Conservation (phyloP, 2,888 invertebrate species). For the Fragum sueziense region DNA sequence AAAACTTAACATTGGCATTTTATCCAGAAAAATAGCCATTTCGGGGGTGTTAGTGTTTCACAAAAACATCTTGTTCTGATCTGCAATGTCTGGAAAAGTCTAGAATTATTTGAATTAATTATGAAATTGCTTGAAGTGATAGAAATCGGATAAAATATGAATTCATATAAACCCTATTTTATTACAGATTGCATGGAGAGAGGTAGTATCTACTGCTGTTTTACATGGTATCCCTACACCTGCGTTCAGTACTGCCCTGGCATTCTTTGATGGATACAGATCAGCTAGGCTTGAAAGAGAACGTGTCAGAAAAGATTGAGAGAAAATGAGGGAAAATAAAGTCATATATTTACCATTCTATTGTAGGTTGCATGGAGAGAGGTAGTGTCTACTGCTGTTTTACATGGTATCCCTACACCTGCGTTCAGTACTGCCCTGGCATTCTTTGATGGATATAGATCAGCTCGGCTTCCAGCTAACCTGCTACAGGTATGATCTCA, state of each 20-base stretch:
- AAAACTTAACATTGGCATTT: too few relatives aligned
- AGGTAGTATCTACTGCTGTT: constrained; percentile 88
- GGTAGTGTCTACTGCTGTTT: constrained; percentile 87
- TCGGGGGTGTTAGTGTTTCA: too few relatives aligned
- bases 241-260: constrained; percentile 94
- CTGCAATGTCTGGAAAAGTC: too few relatives aligned
- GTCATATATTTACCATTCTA: too few relatives aligned
- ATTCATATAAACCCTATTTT: too few relatives aligned
- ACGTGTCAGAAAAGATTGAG: too few relatives aligned
- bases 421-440: constrained; percentile 96
- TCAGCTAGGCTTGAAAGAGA: constrained; percentile 89
- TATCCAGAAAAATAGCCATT: too few relatives aligned
- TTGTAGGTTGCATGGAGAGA: constrained; percentile 89
- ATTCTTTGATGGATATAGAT: constrained; percentile 98
- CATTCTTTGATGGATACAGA: constrained; percentile 98
- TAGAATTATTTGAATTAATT: too few relatives aligned
- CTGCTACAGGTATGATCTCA: constrained; percentile 95
- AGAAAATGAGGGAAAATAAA: too few relatives aligned
- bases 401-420: constrained; percentile 95
- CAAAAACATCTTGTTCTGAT: too few relatives aligned
- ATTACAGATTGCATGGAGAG: constrained; percentile 88
- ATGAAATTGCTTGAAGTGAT: too few relatives aligned
- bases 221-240: constrained; percentile 95
- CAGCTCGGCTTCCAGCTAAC: constrained; percentile 94
- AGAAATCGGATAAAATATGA: too few relatives aligned